Evolutionary conservation across 2,888 invertebrate genomes (phyloP).

Genomic region (Spodoptera littoralis): DNA sequence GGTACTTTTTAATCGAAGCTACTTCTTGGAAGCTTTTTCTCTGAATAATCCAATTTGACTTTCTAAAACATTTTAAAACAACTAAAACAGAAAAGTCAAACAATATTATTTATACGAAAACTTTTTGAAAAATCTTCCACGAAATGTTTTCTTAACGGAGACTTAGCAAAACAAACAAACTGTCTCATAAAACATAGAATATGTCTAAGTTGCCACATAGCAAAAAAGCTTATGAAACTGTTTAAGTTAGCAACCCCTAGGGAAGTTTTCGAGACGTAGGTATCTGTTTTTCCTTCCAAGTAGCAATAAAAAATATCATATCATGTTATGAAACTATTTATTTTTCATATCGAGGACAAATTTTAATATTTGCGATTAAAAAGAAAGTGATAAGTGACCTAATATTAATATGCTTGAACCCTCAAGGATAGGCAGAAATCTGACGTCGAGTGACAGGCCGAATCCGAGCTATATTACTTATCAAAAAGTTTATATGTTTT

Average conservation of each 20-base stretch:
- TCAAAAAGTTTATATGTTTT: too few relatives aligned
- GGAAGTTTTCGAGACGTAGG: slow-evolving; percentile 59
- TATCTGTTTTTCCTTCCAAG: slow-evolving; percentile 64
- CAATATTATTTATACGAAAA: slow-evolving; percentile 30
- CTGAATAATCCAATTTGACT: neutral
- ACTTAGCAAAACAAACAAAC: slow-evolving; percentile 62
- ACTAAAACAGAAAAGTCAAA: slow-evolving; percentile 13
- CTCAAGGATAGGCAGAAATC: too few relatives aligned
- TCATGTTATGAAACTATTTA: slow-evolving; percentile 2
- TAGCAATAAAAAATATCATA: slow-evolving; percentile 20
- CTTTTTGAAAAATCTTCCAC: slow-evolving; percentile 41
- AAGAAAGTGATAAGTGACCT: too few relatives aligned
- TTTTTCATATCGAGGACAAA: too few relatives aligned
- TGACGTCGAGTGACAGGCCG: too few relatives aligned
- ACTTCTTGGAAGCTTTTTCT: too few relatives aligned
- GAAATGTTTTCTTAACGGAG: slow-evolving; percentile 44
- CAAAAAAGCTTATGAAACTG: slow-evolving; percentile 77
- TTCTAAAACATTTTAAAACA: slow-evolving; percentile 6
- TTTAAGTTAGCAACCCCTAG: slow-evolving; percentile 60
- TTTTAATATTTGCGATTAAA: neutral
- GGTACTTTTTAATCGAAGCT: too few relatives aligned
- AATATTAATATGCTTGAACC: too few relatives aligned
- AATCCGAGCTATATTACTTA: too few relatives aligned
- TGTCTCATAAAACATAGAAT: slow-evolving; percentile 65
- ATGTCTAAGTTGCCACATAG: slow-evolving; percentile 67